phyloP scores from a whole-genome alignment of 2,113 vertebrate genomes.

The Rhea pennata region DNA sequence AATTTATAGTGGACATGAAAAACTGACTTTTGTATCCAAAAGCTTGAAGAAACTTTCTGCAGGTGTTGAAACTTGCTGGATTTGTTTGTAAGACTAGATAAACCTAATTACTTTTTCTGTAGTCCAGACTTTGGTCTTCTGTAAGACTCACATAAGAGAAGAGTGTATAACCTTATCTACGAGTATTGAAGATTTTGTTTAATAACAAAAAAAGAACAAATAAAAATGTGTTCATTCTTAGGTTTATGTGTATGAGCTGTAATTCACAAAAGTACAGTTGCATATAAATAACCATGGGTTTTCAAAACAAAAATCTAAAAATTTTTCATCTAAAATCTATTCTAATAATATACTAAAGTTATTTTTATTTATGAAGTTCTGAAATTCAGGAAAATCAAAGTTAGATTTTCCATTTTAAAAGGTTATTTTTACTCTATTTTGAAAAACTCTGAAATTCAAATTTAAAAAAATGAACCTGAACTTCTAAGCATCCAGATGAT shows the following conservation, averaged over 20 bases:
- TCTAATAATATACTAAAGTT: not conserved
- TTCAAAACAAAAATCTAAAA: not conserved
- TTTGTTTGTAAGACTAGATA: not conserved
- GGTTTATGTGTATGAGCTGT: not conserved
- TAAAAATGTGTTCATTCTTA: not conserved
- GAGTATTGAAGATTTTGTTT: not conserved
- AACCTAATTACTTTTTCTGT: not conserved
- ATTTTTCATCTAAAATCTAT: not conserved
- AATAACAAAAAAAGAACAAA: not conserved
- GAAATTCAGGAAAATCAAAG: not conserved
- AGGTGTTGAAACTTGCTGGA: not conserved
- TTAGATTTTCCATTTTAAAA: not conserved
- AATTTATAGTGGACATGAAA: not conserved
- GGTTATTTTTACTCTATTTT: not conserved
- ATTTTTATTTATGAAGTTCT: not conserved
- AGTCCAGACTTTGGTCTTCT: not conserved
- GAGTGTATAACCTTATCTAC: not conserved
- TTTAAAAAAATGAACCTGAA: not conserved
- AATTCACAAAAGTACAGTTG: not conserved
- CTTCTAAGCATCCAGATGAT: not conserved
- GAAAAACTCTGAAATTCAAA: not conserved
- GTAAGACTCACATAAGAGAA: not conserved
- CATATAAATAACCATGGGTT: not conserved
- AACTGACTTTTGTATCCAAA: not conserved
- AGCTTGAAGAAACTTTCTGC: not conserved